Evolutionary conservation across 2,888 invertebrate genomes (phyloP), one percentile per base, ranked within the genome.

Genomic region (Meandrusa payeni): DNA sequence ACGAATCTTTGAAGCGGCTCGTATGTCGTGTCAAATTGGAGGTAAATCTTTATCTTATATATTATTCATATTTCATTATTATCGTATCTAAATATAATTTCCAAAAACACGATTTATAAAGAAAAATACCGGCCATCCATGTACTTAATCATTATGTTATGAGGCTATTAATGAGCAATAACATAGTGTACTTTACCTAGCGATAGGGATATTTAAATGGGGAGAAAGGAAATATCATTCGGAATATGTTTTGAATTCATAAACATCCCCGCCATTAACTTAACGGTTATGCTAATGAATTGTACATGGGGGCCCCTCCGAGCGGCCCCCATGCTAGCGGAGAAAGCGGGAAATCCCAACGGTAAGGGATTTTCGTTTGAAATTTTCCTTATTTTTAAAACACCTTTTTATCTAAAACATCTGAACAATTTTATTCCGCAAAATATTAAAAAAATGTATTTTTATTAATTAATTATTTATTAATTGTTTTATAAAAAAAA

Each of bases 271-370:
- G 44, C 64, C 69, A 71, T 70, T 68, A 69, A 57, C 46, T 10
- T 52, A 48, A 61, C 71, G 57, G 67, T 66, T 69, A 72, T 75
- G 75, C 47, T 55, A 72, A 73, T 65, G 46, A 33, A 46, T 28
- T 46, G 48, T 33, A 53, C 54, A 74, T 74, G 65, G 65, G 72
- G 74, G 73, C 63, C 57, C 59, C 59, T 55, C 51, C 55, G 59
- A 54, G 64, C 49, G 48, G 52, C 51, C 50, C 47, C 52, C 37
- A 36, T 39, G 42, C 23, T 31, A 5, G 22, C 13, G 29, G 24
- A 24, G 38, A 44, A 44, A 44, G 38, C 38, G 44, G 38, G 3
- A 44, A 44, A 26, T 33, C 38, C 38, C 38, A 10, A 17, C 11
- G 13, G 28, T 22, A 17, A 22, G 11, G 19, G 11, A 37, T 32